Evolutionary conservation across 2,113 vertebrate species (phyloP).

Genomic region (Sturnus vulgaris): DNA sequence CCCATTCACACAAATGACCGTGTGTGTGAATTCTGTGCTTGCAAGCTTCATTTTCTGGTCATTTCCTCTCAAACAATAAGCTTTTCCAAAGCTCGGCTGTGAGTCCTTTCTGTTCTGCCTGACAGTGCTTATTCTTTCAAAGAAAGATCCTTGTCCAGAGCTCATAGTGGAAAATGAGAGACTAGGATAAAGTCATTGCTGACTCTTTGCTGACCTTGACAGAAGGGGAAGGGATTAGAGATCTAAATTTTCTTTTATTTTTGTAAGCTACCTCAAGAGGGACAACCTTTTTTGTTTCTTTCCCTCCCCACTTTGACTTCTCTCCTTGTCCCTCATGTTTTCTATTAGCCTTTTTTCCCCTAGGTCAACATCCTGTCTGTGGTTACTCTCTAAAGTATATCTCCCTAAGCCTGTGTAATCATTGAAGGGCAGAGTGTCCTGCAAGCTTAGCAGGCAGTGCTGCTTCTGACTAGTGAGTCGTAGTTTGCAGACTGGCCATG

Average conservation of each 20-base stretch:
- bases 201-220: not conserved
- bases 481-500: not conserved
- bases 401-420: not conserved
- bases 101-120: not conserved
- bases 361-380: not conserved
- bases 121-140: not conserved
- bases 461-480: not conserved
- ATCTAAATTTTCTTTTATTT: not conserved
- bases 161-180: not conserved
- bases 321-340: not conserved
- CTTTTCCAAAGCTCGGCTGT: not conserved
- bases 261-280: not conserved
- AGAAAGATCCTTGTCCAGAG: not conserved
- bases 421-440: slow-evolving; percentile 20
- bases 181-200: not conserved
- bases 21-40: not conserved
- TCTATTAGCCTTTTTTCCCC: not conserved
- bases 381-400: not conserved
- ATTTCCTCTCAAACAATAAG: not conserved
- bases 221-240: not conserved
- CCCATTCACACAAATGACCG: not conserved
- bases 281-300: not conserved
- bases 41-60: not conserved
- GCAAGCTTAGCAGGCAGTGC: not conserved
- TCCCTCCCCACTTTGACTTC: not conserved